Percentiles rank a stretch among this genome's conserved stretches.
These are phyloP conservation scores for Drosophila ananassae DNA, from an alignment of 1,140 invertebrate species.

Conservation along the genomic window DNA sequence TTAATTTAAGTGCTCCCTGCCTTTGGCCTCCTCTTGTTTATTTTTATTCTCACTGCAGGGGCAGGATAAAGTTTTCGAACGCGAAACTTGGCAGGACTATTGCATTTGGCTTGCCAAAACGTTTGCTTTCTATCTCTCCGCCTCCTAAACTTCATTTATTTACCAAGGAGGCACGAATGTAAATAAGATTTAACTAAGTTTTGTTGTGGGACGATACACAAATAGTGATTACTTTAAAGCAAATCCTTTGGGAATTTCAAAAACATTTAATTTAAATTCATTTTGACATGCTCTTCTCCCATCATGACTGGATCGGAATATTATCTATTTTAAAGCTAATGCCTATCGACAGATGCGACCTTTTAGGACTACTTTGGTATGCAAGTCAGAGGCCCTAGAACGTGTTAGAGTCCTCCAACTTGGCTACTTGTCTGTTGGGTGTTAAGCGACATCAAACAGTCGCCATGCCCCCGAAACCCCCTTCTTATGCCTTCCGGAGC, in stretches of 20 bases:
- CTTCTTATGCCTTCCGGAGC: slow-evolving; percentile 2
- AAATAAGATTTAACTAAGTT: slow-evolving; percentile 25
- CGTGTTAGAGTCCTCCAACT: slow-evolving; percentile 29
- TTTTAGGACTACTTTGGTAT: slow-evolving; percentile 41
- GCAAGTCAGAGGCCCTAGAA: slow-evolving; percentile 53
- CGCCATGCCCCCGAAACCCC: not conserved
- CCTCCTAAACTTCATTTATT: slow-evolving; percentile 17
- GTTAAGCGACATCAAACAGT: slow-evolving; percentile 43
- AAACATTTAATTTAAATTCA: not conserved
- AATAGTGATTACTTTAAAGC: not conserved
- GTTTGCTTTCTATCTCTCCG: not conserved
- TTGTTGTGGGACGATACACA: slow-evolving; percentile 42
- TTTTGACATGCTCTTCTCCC: not conserved
- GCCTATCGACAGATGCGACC: slow-evolving; percentile 29
- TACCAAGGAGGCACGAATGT: slow-evolving; percentile 38
- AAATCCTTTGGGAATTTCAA: not conserved
- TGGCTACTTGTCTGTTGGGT: slow-evolving; percentile 30
- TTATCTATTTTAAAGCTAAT: slow-evolving; percentile 9
- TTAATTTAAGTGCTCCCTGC: slow-evolving; percentile 44
- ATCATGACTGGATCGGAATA: slow-evolving; percentile 23
- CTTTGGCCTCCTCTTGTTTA: not conserved
- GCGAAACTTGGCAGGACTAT: slow-evolving; percentile 52
- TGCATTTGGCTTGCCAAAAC: slow-evolving; percentile 44
- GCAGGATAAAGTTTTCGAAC: slow-evolving; percentile 34
- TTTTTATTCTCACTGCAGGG: not conserved